Conservation (phyloP, 2,888 invertebrate genomes). For the Pheosia gnoma region DNA sequence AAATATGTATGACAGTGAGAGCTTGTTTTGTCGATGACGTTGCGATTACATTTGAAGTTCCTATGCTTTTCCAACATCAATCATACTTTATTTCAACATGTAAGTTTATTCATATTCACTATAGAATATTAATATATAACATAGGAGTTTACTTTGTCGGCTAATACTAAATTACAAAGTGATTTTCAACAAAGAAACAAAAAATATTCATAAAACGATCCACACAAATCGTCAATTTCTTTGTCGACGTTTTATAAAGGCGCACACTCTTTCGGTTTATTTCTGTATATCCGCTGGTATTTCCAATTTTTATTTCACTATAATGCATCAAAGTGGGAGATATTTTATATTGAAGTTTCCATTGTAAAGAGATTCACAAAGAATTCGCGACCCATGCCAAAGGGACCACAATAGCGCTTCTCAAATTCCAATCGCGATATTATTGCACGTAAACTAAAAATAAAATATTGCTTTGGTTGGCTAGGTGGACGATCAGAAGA, state of each 20-base stretch:
- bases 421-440: constrained; percentile 2
- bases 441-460: constrained; percentile 4
- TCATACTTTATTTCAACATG: neutral
- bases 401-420: constrained; percentile 3
- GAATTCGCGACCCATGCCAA: constrained; percentile 6
- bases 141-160: too few relatives aligned
- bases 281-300: neutral
- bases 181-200: too few relatives aligned
- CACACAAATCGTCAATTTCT: neutral
- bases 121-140: too few relatives aligned
- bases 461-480: neutral
- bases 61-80: neutral
- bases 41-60: neutral
- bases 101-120: neutral
- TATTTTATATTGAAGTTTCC: constrained; percentile 7
- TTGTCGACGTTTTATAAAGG: neutral
- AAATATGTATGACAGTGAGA: too few relatives aligned
- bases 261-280: neutral
- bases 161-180: too few relatives aligned
- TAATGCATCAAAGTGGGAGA: constrained; percentile 1
- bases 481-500: too few relatives aligned
- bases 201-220: too few relatives aligned
- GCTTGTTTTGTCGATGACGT: too few relatives aligned
- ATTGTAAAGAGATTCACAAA: constrained; percentile 4
- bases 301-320: neutral